These are phyloP conservation scores for Enteromius argenteus DNA, from an alignment of 2,797 vertebrate genomes.

Conservation along the genomic window DNA sequence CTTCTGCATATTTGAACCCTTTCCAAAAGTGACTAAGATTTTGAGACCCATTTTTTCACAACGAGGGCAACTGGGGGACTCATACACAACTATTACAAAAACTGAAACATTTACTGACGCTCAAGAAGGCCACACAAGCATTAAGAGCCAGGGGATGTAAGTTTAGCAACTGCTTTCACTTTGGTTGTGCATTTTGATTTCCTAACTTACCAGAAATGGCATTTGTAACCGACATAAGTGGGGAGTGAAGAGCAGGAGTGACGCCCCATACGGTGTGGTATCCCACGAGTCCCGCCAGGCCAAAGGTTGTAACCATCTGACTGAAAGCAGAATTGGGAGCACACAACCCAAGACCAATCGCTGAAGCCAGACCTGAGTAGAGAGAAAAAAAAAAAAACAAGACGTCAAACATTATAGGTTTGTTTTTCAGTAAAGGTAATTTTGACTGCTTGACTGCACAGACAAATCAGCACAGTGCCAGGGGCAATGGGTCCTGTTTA, in stretches of 20 bases:
- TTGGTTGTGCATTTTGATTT: neutral
- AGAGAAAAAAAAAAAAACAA: neutral
- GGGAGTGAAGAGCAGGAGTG: conserved; percentile 83
- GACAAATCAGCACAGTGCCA: neutral
- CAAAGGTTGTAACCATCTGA: conserved; percentile 85
- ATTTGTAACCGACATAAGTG: conserved; percentile 86
- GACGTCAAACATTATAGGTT: neutral
- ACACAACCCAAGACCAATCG: conserved; percentile 78
- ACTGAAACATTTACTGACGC: too few species aligned
- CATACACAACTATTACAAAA: too few species aligned
- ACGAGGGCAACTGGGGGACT: too few species aligned
- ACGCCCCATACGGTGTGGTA: conserved; percentile 84
- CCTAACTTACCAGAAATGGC: conserved; percentile 83
- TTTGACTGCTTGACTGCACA: neutral
- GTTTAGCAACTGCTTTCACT: neutral
- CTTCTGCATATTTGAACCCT: too few species aligned
- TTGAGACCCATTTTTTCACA: too few species aligned
- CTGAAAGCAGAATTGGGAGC: conserved; percentile 81
- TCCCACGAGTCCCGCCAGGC: conserved; percentile 81
- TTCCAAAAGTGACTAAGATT: too few species aligned
- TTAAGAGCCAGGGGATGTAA: too few species aligned
- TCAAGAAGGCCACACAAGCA: too few species aligned
- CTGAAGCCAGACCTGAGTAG: conserved; percentile 72
- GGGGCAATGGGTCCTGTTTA: neutral
- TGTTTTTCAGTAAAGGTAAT: neutral